A percentile compares a stretch with the other conserved stretches of the same genome.
Conservation (phyloP, 2,113 vertebrate genomes). For the Charina bottae region DNA sequence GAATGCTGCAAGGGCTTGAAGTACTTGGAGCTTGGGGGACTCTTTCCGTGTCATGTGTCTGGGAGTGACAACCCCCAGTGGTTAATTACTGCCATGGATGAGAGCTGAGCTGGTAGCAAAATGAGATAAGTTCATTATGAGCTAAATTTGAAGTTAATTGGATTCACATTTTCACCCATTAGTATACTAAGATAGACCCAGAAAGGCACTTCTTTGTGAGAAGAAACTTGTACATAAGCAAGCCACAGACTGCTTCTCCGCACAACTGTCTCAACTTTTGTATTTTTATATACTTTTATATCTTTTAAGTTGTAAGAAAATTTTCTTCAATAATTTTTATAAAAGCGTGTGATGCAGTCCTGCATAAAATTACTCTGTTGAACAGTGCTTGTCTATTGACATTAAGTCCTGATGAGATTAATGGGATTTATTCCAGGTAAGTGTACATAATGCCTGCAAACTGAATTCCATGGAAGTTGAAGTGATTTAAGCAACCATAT, state of each 20-base stretch:
- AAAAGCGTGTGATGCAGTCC: neutral
- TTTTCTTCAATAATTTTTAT: neutral
- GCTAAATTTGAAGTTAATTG: constrained; percentile 83
- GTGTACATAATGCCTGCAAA: neutral
- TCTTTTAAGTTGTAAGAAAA: neutral
- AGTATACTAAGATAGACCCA: constrained; percentile 66
- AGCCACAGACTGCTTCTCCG: constrained; percentile 5
- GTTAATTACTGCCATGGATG: constrained; percentile 83
- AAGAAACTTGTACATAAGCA: constrained; percentile 38
- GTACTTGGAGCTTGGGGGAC: constrained; percentile 71
- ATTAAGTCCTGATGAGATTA: neutral
- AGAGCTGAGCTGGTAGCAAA: constrained; percentile 77
- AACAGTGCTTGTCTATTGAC: neutral
- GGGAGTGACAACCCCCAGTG: constrained; percentile 84
- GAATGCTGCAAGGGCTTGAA: constrained; percentile 80
- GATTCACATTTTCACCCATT: constrained; percentile 71
- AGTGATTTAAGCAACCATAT: neutral
- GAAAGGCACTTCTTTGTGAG: constrained; percentile 36
- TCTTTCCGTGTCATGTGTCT: constrained; percentile 78
- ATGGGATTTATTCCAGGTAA: neutral
- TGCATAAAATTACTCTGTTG: neutral
- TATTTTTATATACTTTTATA: neutral
- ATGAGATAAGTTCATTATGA: constrained; percentile 83
- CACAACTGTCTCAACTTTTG: neutral
- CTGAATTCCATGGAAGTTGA: neutral